phyloP scores from a whole-genome alignment of 2,797 vertebrate species.

The Chanos chanos region DNA sequence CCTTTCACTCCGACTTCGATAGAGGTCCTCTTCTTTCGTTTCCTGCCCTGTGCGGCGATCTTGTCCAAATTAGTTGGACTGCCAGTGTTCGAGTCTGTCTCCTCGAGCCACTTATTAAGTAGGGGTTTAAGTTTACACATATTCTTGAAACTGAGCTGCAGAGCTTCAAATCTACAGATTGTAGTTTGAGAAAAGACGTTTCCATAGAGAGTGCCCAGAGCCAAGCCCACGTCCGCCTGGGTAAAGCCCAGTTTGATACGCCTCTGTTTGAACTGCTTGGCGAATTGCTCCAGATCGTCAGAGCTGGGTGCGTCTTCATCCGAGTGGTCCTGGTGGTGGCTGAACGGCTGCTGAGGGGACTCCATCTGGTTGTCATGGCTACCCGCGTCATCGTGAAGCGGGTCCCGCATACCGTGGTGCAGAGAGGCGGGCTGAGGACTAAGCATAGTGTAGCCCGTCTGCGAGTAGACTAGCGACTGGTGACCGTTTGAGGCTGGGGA shows the following conservation, averaged over 20 bases:
- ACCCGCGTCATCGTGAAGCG: slow-evolving; percentile 83
- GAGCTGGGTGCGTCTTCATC: slow-evolving; percentile 94
- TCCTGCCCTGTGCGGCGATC: slow-evolving; percentile 97
- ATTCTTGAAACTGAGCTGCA: slow-evolving; percentile 97
- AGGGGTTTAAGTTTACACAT: slow-evolving; percentile 97
- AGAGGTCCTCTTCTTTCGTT: slow-evolving; percentile 99
- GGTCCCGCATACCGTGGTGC: slow-evolving; percentile 90
- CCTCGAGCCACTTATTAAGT: slow-evolving; percentile 99
- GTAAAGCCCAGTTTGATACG: slow-evolving; percentile 97
- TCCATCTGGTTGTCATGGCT: slow-evolving; percentile 87
- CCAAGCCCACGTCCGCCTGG: slow-evolving; percentile 93
- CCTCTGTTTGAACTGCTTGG: slow-evolving; percentile 95
- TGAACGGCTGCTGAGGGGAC: slow-evolving; percentile 85
- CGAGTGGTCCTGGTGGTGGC: slow-evolving; percentile 86
- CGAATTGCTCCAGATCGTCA: slow-evolving; percentile 96
- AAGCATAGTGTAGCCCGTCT: slow-evolving; percentile 92
- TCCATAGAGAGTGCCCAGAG: slow-evolving; percentile 90
- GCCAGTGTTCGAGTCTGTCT: slow-evolving; percentile 97
- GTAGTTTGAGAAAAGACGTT: slow-evolving; percentile 97
- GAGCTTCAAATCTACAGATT: slow-evolving; percentile 94
- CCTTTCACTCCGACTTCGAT: slow-evolving; percentile 99
- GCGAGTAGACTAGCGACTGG: slow-evolving; percentile 91
- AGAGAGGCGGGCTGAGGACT: slow-evolving; percentile 84
- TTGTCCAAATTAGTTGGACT: slow-evolving; percentile 98
- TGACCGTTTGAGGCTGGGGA: slow-evolving; percentile 85